phyloP scores from a whole-genome alignment of 35 echinoderm and acorn worm genomes.

The Apostichopus japonicus region DNA sequence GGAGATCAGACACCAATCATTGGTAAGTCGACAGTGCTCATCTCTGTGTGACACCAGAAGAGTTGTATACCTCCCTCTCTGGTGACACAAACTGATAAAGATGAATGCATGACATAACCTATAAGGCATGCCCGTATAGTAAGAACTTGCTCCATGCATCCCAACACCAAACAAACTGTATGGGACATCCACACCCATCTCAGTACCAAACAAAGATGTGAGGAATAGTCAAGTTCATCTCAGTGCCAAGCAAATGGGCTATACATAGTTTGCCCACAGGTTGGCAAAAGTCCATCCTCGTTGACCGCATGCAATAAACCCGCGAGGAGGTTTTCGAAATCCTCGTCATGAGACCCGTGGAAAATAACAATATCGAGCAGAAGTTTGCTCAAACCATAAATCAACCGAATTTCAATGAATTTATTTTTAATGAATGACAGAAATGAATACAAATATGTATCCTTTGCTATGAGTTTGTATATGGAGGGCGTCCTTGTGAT shows the following conservation, averaged over 20 bases:
- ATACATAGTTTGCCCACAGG: no score
- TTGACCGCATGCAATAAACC: no score
- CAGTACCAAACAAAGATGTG: no score
- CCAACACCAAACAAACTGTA: background rate
- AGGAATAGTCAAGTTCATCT: no score
- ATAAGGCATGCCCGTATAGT: background rate
- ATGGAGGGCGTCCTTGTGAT: background rate
- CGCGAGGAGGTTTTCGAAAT: no score
- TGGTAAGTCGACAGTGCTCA: slow-evolving; percentile 40
- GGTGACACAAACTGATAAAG: background rate
- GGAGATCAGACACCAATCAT: slow-evolving; percentile 67
- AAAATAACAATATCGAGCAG: no score
- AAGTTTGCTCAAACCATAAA: no score
- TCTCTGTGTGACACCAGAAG: background rate
- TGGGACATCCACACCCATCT: background rate
- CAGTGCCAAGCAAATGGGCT: no score
- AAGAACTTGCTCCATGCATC: background rate
- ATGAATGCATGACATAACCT: background rate
- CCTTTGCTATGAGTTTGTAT: background rate
- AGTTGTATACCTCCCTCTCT: background rate
- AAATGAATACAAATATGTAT: background rate
- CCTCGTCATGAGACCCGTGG: no score
- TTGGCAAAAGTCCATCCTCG: no score
- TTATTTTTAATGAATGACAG: no score
- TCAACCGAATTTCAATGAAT: no score